Percentiles rank a stretch among this genome's conserved stretches.
Conservation (phyloP, 2,888 invertebrate species). For the Xylota segnis region DNA sequence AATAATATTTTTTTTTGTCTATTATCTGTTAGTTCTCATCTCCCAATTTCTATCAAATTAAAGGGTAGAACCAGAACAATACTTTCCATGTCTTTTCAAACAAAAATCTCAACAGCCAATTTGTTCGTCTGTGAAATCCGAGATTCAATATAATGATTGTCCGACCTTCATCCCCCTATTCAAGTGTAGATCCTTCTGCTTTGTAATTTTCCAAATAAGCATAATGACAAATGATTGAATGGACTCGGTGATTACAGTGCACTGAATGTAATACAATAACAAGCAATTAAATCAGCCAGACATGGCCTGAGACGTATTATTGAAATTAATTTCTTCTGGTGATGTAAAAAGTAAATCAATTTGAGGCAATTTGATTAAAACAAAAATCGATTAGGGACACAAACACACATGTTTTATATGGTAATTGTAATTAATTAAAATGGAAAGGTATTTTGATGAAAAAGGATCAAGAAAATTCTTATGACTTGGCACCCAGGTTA, state of each 20-base stretch:
- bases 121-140: conserved; percentile 18
- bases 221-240: conserved; percentile 25
- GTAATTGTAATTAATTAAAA: no score
- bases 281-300: background rate
- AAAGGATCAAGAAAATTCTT: no score
- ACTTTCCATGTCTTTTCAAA: background rate
- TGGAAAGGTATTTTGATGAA: no score
- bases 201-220: background rate
- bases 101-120: conserved; percentile 24
- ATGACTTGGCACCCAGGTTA: no score
- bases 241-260: conserved; percentile 14
- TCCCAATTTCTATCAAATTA: conserved; percentile 5
- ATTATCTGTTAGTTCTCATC: conserved; percentile 8
- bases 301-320: background rate
- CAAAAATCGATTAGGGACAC: no score
- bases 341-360: background rate
- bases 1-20: background rate
- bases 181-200: background rate
- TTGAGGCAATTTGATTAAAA: background rate
- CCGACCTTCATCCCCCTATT: background rate
- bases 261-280: conserved; percentile 15
- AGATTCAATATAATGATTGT: conserved; percentile 24
- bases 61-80: conserved; percentile 1
- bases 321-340: background rate
- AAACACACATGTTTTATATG: no score